Base-by-base conservation (phyloP, 2,113 vertebrate species). In the Serinus canaria region DNA sequence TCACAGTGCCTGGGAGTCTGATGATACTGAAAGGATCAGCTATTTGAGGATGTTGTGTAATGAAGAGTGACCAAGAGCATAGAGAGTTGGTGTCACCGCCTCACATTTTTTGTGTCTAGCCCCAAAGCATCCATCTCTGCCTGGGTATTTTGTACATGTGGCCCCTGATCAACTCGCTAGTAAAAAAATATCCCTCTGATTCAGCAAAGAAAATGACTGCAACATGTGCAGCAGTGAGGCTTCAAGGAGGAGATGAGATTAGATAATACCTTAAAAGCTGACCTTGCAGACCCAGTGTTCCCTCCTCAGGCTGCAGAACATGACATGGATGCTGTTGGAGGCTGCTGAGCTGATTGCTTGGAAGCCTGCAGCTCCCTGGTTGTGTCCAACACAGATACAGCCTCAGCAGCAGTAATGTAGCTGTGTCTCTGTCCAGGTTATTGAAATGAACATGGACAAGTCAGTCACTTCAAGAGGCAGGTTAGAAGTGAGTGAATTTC, bases 241-340 rank as follows among this genome's bases (percentile, higher is more conserved):
- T 86, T 88, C 59, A 59, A 33, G 75, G 58, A 90, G 76, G 43
- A 83, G 77, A 55, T 55, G 56, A 86, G 69, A 72, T 81, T 31
- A 91, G 79, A 18, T 93, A 81, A 78, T 88, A 53, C 69, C 33
- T 91, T 90, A 74, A 94, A 83, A 94, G 76, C 73, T 92, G 92
- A 86, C 83, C 77, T 94, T 81, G 85, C 35, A 0, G 4, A 72
- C 37, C 60, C 49, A 6, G 19, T 75, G 72, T 81, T 91, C 78
- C 68, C 49, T 95, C 31, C 49, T 56, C 59, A 37, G 74, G 52
- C 82, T 92, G 63, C 6, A 18, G 37, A 81, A 77, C 63, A 37
- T 44, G 47, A 58, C 67, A 9, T 74, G 50, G 83, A 66, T 92
- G 64, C 76, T 92, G 3, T 60, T 78, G 79, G 74, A 83, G 75